A percentile compares a stretch with the other conserved stretches of the same genome.
Conservation (phyloP, 2,797 vertebrate genomes). For the Notolabrus celidotus region DNA sequence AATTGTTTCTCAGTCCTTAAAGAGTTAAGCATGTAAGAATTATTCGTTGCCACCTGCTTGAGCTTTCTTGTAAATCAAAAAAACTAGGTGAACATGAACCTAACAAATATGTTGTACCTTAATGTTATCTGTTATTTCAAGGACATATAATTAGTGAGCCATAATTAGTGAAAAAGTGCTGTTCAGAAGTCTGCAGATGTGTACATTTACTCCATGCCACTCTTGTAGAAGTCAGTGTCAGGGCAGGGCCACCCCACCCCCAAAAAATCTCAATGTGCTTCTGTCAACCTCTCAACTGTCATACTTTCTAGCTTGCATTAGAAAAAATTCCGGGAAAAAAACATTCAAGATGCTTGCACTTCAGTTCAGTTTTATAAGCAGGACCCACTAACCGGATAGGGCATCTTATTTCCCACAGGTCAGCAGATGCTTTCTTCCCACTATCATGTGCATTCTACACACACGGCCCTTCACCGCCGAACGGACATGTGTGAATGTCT, state of each 20-base stretch:
- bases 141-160: no score
- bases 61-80: no score
- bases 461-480: conserved; percentile 33
- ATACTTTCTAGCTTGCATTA: neutral
- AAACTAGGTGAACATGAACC: no score
- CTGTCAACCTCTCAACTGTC: neutral
- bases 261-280: neutral
- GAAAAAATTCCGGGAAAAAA: conserved; percentile 25
- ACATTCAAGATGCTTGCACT: conserved; percentile 7
- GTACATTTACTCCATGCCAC: neutral
- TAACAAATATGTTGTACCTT: no score
- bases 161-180: no score
- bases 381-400: conserved; percentile 41
- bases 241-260: neutral
- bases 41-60: no score
- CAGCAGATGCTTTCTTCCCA: conserved; percentile 59
- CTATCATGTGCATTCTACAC: conserved; percentile 46
- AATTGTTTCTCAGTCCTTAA: no score
- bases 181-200: no score
- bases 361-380: conserved; percentile 14
- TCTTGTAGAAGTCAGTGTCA: no score
- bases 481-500: conserved; percentile 59
- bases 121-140: no score
- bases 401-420: conserved; percentile 72
- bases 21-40: no score